Conservation (phyloP, 2,797 vertebrate genomes). For the Arrhamphus sclerolepis region DNA sequence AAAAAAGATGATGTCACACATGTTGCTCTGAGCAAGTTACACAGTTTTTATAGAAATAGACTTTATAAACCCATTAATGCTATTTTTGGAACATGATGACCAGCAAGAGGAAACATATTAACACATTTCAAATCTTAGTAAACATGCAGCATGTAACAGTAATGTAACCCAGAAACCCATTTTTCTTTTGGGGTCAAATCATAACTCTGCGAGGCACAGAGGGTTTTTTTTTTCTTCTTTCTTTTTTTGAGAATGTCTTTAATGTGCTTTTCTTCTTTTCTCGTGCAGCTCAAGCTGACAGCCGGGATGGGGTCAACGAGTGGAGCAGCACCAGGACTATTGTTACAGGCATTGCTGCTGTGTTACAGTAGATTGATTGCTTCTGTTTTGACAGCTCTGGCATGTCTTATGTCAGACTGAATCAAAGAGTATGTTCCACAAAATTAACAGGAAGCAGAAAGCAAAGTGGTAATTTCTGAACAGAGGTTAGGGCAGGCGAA, state of each 20-base stretch:
- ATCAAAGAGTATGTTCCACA: conserved; percentile 54
- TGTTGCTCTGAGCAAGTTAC: conserved; percentile 37
- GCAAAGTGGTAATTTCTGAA: conserved; percentile 19
- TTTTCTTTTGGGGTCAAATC: conserved; percentile 55
- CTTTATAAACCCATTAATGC: background rate
- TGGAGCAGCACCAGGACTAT: conserved; percentile 40
- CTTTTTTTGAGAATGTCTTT: conserved; percentile 28
- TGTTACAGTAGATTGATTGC: conserved; percentile 65
- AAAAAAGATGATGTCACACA: conserved; percentile 42
- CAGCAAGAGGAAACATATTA: too few species aligned
- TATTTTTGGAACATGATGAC: background rate
- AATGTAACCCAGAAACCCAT: conserved; percentile 64
- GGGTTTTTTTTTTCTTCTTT: conserved; percentile 21
- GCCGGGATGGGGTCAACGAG: conserved; percentile 59
- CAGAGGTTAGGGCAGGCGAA: too few species aligned
- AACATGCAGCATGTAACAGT: conserved; percentile 14
- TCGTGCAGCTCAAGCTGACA: conserved; percentile 53
- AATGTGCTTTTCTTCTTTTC: conserved; percentile 20
- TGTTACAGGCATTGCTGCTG: conserved; percentile 49
- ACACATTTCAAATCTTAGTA: too few species aligned
- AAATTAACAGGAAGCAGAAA: conserved; percentile 50
- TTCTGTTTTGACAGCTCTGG: conserved; percentile 68
- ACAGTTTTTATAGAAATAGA: conserved; percentile 2
- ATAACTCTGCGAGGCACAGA: conserved; percentile 42
- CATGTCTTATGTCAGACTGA: conserved; percentile 45